These are phyloP conservation scores for Melinaea marsaeus DNA, from an alignment of 2,888 invertebrate genomes.

Conservation along the genomic window DNA sequence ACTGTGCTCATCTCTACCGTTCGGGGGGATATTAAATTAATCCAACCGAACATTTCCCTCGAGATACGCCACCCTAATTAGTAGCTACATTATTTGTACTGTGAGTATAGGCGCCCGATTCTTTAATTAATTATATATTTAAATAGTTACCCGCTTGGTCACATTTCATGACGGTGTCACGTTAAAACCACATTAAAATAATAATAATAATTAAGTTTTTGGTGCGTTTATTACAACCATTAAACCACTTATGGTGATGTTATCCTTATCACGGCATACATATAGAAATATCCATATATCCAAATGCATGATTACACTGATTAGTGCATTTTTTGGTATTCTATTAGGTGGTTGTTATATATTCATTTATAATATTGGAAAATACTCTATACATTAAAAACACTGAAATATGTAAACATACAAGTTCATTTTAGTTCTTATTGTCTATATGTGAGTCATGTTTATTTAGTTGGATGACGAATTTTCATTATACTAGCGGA, in stretches of 20 bases:
- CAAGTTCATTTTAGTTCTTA: not conserved
- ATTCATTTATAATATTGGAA: not conserved
- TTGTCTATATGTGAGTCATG: not conserved
- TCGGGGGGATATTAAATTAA: too few species aligned
- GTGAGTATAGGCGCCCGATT: constrained; percentile 17
- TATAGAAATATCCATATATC: constrained; percentile 7
- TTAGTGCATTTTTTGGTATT: constrained; percentile 18
- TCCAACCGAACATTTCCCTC: not conserved
- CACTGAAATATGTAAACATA: not conserved
- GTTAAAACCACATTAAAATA: constrained; percentile 6
- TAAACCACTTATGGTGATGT: constrained; percentile 12
- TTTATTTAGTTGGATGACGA: constrained; percentile 4
- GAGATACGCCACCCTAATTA: not conserved
- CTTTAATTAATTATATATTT: not conserved
- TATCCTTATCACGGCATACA: constrained; percentile 11
- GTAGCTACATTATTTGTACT: not conserved
- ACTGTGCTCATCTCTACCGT: too few species aligned
- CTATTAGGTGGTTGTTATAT: not conserved
- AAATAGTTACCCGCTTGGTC: not conserved
- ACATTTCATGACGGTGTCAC: constrained; percentile 1
- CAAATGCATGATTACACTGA: constrained; percentile 23
- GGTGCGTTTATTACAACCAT: too few species aligned
- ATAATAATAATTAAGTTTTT: too few species aligned
- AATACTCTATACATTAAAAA: not conserved
- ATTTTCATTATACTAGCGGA: not conserved